Conservation (phyloP, 1,140 invertebrate genomes). For the Tenebrio molitor region DNA sequence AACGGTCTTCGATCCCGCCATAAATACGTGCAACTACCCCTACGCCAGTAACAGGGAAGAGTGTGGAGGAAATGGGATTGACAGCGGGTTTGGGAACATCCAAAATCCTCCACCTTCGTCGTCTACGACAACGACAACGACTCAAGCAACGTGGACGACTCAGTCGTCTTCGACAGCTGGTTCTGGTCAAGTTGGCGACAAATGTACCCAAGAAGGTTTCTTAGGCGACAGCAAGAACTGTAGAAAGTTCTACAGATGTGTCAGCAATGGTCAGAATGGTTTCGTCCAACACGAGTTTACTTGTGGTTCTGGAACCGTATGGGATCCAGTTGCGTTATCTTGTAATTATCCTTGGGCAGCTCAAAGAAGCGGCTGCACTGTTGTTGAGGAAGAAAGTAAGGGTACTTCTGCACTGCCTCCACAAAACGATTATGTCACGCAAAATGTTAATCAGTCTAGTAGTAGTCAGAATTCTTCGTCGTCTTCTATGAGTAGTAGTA, state of each 20-base stretch:
- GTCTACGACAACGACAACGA: slow-evolving; percentile 6
- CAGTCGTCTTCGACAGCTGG: slow-evolving; percentile 21
- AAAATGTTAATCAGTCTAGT: slow-evolving; percentile 35
- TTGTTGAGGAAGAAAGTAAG: slow-evolving; percentile 18
- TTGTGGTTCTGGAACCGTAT: slow-evolving; percentile 75
- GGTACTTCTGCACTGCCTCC: slow-evolving; percentile 13
- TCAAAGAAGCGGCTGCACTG: slow-evolving; percentile 21
- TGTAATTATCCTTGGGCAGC: slow-evolving; percentile 68
- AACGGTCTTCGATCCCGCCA: slow-evolving; percentile 78
- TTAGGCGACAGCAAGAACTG: slow-evolving; percentile 70
- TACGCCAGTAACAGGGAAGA: slow-evolving; percentile 67
- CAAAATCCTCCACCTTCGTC: slow-evolving; percentile 2
- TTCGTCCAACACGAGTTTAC: slow-evolving; percentile 71
- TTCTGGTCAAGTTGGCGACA: slow-evolving; percentile 46
- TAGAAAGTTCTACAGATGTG: slow-evolving; percentile 77
- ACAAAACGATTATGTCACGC: slow-evolving; percentile 24
- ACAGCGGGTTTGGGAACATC: slow-evolving; percentile 48
- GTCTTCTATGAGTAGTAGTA: slow-evolving; percentile 26
- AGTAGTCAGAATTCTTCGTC: slow-evolving; percentile 43
- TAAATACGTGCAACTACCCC: slow-evolving; percentile 78
- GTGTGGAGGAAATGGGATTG: slow-evolving; percentile 65
- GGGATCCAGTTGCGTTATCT: slow-evolving; percentile 69
- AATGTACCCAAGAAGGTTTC: slow-evolving; percentile 55
- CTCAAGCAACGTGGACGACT: slow-evolving; percentile 5
- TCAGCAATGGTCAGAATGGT: slow-evolving; percentile 68